A percentile compares a stretch with the other conserved stretches of the same genome.
phyloP scores from a whole-genome alignment of 2,888 invertebrate species.

The Phengaris arion region DNA sequence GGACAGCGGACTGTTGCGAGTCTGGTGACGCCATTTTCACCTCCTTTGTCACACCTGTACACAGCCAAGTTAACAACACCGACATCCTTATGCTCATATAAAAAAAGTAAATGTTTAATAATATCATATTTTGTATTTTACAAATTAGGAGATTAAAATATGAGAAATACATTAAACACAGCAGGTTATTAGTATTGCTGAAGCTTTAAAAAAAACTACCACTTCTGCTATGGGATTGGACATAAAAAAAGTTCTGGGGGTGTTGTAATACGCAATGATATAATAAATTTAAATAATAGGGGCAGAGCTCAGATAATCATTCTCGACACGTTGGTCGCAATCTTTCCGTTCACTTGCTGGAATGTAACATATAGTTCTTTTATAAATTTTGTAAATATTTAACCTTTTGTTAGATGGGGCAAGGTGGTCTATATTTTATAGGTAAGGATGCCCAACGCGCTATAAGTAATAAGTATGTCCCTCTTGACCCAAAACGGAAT shows the following conservation, averaged over 20 bases:
- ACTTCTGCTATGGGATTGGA: background rate
- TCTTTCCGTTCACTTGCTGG: conserved; percentile 59
- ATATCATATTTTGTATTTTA: background rate
- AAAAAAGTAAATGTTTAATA: too few relatives aligned
- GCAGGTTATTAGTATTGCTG: background rate
- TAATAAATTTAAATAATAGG: background rate
- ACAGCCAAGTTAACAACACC: conserved; percentile 64
- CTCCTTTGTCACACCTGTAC: conserved; percentile 94
- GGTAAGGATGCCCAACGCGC: too few relatives aligned
- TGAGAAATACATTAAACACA: background rate
- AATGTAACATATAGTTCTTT: conserved; percentile 51
- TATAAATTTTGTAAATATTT: too few relatives aligned
- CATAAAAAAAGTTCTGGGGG: background rate
- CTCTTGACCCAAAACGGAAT: too few relatives aligned
- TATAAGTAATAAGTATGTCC: too few relatives aligned
- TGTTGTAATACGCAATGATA: background rate
- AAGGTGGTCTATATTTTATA: too few relatives aligned
- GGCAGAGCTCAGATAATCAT: background rate
- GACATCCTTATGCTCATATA: conserved; percentile 23
- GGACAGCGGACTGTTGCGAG: conserved; percentile 94
- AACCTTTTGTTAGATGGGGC: too few relatives aligned
- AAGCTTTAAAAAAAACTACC: background rate
- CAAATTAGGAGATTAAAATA: background rate
- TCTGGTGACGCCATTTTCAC: conserved; percentile 91
- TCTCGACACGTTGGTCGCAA: conserved; percentile 49